Evolutionary conservation across 2,113 vertebrate species (phyloP).

Genomic region (Zingel zingel): DNA sequence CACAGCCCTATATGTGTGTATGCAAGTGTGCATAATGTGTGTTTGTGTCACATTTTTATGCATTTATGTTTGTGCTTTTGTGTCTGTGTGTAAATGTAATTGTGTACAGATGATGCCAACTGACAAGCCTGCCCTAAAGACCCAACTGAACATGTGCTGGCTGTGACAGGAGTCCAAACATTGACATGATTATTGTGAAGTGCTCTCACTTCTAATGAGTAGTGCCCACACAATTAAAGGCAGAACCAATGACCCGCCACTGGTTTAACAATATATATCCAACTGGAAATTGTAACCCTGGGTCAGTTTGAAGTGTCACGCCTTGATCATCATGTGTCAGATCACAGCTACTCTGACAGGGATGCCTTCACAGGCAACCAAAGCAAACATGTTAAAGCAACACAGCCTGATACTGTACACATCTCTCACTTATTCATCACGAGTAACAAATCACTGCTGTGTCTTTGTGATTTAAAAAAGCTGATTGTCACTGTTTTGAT

Average conservation of each 20-base stretch:
- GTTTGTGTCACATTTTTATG: neutral
- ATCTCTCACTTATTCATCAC: slow-evolving; percentile 27
- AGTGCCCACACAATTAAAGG: slow-evolving; percentile 59
- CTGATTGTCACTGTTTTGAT: slow-evolving; percentile 39
- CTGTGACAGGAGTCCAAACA: slow-evolving; percentile 73
- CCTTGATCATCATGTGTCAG: slow-evolving; percentile 61
- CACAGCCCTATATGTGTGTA: neutral
- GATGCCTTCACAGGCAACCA: slow-evolving; percentile 17
- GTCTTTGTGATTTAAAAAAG: slow-evolving; percentile 17
- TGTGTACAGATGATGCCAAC: slow-evolving; percentile 4
- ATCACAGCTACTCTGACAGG: slow-evolving; percentile 38
- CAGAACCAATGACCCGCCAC: slow-evolving; percentile 64
- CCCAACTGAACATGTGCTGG: slow-evolving; percentile 58
- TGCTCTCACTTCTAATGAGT: slow-evolving; percentile 69
- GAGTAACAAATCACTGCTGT: neutral
- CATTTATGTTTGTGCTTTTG: slow-evolving; percentile 9
- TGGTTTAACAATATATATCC: slow-evolving; percentile 64
- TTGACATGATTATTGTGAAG: slow-evolving; percentile 66
- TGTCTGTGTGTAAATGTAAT: slow-evolving; percentile 8
- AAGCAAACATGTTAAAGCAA: slow-evolving; percentile 50
- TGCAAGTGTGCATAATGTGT: neutral
- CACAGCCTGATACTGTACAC: neutral
- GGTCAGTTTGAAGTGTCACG: slow-evolving; percentile 43
- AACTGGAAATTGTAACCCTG: slow-evolving; percentile 30
- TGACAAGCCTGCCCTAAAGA: slow-evolving; percentile 61